Evolutionary conservation across 1,140 invertebrate genomes (phyloP).

Genomic region (Drosophila ficusphila): DNA sequence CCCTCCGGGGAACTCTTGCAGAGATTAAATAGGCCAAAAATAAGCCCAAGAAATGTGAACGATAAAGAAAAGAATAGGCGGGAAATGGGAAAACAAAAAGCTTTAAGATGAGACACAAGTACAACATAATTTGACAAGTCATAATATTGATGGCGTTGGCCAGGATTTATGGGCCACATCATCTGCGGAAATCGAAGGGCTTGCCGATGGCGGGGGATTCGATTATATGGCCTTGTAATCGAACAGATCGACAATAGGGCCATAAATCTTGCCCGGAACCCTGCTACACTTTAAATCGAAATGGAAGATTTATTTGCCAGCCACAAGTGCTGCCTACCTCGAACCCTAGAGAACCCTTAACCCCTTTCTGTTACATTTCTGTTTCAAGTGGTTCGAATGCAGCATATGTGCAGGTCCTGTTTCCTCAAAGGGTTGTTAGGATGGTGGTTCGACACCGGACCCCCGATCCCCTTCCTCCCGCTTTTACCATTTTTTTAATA

Average conservation of each 20-base stretch:
- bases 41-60: conserved; percentile 2
- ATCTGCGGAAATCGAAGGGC: conserved; percentile 44
- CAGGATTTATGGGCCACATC: conserved; percentile 72
- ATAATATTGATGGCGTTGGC: conserved; percentile 73
- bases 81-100: conserved; percentile 38
- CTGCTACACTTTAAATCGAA: conserved; percentile 75
- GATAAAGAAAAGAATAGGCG: conserved; percentile 1
- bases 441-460: conserved; percentile 9
- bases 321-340: conserved; percentile 56
- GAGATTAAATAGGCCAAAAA: conserved; percentile 36
- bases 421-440: conserved; percentile 27
- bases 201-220: conserved; percentile 28
- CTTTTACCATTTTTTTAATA: conserved; percentile 34
- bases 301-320: conserved; percentile 71
- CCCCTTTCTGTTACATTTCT: conserved; percentile 24
- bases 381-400: conserved; percentile 41
- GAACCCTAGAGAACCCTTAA: conserved; percentile 9
- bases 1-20: conserved; percentile 54
- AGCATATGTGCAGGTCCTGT: conserved; percentile 37
- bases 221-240: conserved; percentile 80
- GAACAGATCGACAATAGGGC: conserved; percentile 76
- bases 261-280: conserved; percentile 64
- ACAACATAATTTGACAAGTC: conserved; percentile 81
- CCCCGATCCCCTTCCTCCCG: not conserved
- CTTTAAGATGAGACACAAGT: conserved; percentile 58